Evolutionary conservation across 2,888 invertebrate genomes (phyloP), one percentile per base, ranked within the genome.

Genomic region (Ennomos fuscantarius): DNA sequence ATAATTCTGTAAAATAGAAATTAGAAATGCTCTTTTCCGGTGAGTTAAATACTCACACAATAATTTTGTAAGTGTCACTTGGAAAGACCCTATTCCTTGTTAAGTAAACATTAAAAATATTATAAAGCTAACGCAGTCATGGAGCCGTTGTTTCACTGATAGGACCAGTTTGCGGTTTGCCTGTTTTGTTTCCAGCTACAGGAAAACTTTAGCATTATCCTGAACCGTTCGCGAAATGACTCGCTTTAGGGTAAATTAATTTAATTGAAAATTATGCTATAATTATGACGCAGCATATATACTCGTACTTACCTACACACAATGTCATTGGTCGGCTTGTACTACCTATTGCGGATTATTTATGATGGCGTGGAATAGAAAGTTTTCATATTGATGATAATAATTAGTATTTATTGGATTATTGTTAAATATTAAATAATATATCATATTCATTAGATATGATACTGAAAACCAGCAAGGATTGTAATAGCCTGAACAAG

Each of bases 91-190:
- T 33, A n/a, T 13, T 8, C 40, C 48, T 33, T 24, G 24, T 24
- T 24, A 24, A 33, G 13, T 36, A 13, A 35, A 50, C 46, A 48
- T 15, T 2, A 6, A 39, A 34, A 33, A 13, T 33, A 31, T 55
- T 24, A 31, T 50, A 45, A 39, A 12, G 36, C 9, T 24, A 33
- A 51, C 51, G 35, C 55, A 44, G 40, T 33, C 37, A 55, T 45
- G 46, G 37, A 50, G 41, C 11, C 37, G 53, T 53, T 54, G 44
- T 53, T 35, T 11, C 9, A 12, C 12, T 12, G 49, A 53, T 58
- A 46, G 41, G 31, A n/a, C n/a, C 8, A 11, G 36, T 34, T 49
- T 86, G 86, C 74, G 86, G 86, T 87, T 87, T 86, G 81, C 86
- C 86, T 87, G 86, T 84, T 86, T 82, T 79, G 79, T 60, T 65